phyloP scores from a whole-genome alignment of 2,113 vertebrate species.

The Hylia prasina region DNA sequence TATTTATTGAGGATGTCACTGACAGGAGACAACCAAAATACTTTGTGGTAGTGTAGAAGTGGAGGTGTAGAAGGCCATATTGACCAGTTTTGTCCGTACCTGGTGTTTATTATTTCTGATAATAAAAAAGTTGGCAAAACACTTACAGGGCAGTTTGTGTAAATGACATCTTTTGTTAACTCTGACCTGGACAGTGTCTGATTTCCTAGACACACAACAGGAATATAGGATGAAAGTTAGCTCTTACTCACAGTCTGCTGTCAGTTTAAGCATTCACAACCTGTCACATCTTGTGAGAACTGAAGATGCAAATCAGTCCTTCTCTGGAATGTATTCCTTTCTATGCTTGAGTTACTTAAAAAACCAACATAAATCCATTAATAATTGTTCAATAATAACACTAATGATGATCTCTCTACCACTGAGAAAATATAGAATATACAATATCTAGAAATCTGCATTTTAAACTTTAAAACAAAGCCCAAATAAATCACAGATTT shows the following conservation, averaged over 20 bases:
- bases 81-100: neutral
- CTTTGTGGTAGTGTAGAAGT: neutral
- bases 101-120: neutral
- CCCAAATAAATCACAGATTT: neutral
- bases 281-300: slow-evolving; percentile 5
- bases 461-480: neutral
- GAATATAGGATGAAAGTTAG: neutral
- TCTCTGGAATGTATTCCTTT: neutral
- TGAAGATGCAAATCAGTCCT: neutral
- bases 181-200: neutral
- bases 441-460: neutral
- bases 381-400: neutral
- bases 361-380: neutral
- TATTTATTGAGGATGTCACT: neutral
- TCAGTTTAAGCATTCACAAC: slow-evolving; percentile 40
- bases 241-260: slow-evolving; percentile 13
- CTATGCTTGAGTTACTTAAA: neutral
- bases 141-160: neutral
- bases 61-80: accelerated
- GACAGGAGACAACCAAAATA: neutral
- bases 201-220: neutral
- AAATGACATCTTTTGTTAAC: neutral
- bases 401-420: neutral
- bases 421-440: neutral
- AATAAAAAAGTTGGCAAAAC: neutral